phyloP scores from a whole-genome alignment of 2,797 vertebrate species.

The Helostoma temminkii region DNA sequence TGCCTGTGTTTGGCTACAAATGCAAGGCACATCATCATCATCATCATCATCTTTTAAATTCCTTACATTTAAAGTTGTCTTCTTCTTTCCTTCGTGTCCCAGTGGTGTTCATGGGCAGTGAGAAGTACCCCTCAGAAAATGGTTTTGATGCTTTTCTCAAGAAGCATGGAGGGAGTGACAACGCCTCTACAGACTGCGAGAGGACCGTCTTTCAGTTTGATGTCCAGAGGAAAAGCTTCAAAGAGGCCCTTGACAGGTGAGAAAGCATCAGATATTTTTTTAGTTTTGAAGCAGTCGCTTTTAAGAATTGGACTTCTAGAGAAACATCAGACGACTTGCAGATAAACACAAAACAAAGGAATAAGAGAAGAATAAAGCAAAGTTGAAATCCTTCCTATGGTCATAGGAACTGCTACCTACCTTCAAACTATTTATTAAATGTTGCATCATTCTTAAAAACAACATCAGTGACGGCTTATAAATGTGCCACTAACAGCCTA shows the following conservation, averaged over 20 bases:
- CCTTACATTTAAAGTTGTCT: neutral
- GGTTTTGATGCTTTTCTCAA: conserved; percentile 97
- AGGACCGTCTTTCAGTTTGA: conserved; percentile 97
- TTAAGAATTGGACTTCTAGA: conserved; percentile 31
- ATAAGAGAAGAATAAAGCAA: conserved; percentile 10
- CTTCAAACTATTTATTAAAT: too few species aligned
- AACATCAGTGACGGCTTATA: neutral
- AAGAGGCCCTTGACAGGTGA: conserved; percentile 96
- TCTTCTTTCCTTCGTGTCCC: conserved; percentile 20
- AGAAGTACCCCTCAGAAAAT: conserved; percentile 97
- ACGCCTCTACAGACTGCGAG: conserved; percentile 96
- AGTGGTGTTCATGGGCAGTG: conserved; percentile 99
- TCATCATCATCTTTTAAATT: conserved; percentile 14
- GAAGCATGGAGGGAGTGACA: conserved; percentile 95
- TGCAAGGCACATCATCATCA: conserved; percentile 2
- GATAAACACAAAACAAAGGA: conserved; percentile 31
- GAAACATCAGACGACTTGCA: conserved; percentile 34
- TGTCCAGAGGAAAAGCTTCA: conserved; percentile 94
- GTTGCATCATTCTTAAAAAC: neutral
- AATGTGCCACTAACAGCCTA: neutral
- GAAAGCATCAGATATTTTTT: conserved; percentile 42
- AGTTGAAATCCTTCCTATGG: neutral
- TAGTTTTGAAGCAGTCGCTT: conserved; percentile 4
- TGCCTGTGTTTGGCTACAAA: conserved; percentile 25
- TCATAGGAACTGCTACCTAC: too few species aligned